These are phyloP conservation scores for Sinosuthora webbiana DNA, from an alignment of 2,113 vertebrate species.

Conservation along the genomic window DNA sequence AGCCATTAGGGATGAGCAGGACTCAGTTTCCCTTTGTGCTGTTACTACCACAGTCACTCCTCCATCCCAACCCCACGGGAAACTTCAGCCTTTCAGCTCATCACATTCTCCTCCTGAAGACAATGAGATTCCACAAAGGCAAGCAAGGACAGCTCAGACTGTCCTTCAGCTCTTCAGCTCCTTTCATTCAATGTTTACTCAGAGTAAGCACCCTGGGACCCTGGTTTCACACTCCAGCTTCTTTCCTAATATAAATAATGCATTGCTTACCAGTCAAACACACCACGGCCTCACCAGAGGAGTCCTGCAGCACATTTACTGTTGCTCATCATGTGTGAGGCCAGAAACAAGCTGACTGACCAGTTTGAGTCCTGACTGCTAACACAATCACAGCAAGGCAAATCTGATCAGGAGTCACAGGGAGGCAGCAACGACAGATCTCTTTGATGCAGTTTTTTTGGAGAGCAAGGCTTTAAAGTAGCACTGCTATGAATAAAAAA, in stretches of 20 bases:
- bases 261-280: neutral
- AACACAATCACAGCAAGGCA: neutral
- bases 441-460: neutral
- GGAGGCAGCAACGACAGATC: neutral
- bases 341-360: slow-evolving; percentile 1
- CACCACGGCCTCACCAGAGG: neutral
- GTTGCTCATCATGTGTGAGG: neutral
- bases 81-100: neutral
- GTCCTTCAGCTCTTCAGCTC: neutral
- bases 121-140: neutral
- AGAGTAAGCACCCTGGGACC: neutral
- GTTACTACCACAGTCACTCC: neutral
- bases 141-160: neutral
- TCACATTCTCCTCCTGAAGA: neutral
- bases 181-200: neutral
- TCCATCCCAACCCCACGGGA: neutral
- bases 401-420: neutral
- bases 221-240: slow-evolving; percentile 12
- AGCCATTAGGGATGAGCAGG: neutral
- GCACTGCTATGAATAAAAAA: neutral
- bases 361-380: neutral
- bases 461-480: neutral
- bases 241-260: slow-evolving; percentile 11
- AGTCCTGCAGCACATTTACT: neutral
- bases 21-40: neutral